These are phyloP conservation scores for Drosophila borborema DNA, from an alignment of 2,888 invertebrate genomes.

Conservation along the genomic window DNA sequence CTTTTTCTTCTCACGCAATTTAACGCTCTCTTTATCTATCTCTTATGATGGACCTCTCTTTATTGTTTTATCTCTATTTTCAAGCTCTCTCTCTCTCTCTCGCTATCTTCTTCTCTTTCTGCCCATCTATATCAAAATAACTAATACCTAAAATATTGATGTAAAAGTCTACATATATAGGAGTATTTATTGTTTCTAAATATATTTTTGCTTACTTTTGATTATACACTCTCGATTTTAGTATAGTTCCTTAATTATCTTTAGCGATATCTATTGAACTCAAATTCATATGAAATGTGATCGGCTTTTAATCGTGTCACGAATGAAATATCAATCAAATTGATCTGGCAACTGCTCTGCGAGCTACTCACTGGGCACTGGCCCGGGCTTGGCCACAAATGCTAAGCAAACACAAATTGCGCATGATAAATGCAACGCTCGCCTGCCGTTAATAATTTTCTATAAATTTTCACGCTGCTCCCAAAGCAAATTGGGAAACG, in stretches of 20 bases:
- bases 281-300: not conserved
- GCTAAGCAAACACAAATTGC: conserved; percentile 54
- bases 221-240: not conserved
- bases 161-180: no score
- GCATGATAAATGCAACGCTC: conserved; percentile 68
- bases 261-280: not conserved
- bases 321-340: not conserved
- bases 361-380: not conserved
- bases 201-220: no score
- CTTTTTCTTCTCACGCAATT: no score
- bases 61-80: no score
- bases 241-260: no score
- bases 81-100: no score
- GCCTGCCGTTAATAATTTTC: conserved; percentile 73
- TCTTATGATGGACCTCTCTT: no score
- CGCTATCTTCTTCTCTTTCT: no score
- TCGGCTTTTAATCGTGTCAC: not conserved
- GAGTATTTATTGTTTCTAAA: not conserved
- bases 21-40: no score
- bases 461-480: conserved; percentile 51
- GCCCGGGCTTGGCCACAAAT: conserved; percentile 28
- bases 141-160: no score
- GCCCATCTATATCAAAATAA: no score
- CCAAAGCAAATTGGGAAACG: conserved; percentile 38
- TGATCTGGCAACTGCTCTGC: not conserved